phyloP scores from a whole-genome alignment of 2,113 vertebrate genomes.

The Microcebus lehilahytsara region DNA sequence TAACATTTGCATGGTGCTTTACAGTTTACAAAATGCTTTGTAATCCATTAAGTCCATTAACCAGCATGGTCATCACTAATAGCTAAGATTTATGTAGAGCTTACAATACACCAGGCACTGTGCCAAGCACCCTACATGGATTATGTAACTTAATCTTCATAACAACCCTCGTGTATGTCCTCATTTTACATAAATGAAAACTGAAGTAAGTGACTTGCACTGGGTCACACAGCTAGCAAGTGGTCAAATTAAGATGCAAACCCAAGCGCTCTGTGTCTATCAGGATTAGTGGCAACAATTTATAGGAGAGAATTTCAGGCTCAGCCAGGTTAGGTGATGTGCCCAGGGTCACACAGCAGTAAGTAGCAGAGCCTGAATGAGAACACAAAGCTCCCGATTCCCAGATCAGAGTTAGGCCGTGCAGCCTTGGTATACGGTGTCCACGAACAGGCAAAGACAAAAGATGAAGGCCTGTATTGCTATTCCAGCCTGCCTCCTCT shows the following conservation, averaged over 20 bases:
- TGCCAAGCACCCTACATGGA: slow-evolving; percentile 23
- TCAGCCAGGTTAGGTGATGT: not conserved
- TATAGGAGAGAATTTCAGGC: not conserved
- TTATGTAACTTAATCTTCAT: slow-evolving; percentile 46
- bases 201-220: not conserved
- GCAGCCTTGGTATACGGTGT: not conserved
- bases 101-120: not conserved
- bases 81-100: slow-evolving; percentile 34
- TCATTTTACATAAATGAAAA: slow-evolving; percentile 14
- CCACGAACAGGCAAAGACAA: not conserved
- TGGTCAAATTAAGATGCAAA: not conserved
- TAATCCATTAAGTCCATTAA: slow-evolving; percentile 56
- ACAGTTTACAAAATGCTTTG: slow-evolving; percentile 52
- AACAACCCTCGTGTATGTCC: not conserved
- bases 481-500: not conserved
- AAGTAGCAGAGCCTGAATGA: not conserved
- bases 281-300: not conserved
- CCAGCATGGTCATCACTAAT: slow-evolving; percentile 24
- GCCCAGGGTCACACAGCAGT: not conserved
- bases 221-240: not conserved
- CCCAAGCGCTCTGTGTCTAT: not conserved
- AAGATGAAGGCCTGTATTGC: not conserved
- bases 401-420: not conserved
- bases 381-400: not conserved
- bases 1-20: not conserved